Evolutionary conservation across 1,140 invertebrate genomes (phyloP).

Genomic region (Leptoteleia sp.): DNA sequence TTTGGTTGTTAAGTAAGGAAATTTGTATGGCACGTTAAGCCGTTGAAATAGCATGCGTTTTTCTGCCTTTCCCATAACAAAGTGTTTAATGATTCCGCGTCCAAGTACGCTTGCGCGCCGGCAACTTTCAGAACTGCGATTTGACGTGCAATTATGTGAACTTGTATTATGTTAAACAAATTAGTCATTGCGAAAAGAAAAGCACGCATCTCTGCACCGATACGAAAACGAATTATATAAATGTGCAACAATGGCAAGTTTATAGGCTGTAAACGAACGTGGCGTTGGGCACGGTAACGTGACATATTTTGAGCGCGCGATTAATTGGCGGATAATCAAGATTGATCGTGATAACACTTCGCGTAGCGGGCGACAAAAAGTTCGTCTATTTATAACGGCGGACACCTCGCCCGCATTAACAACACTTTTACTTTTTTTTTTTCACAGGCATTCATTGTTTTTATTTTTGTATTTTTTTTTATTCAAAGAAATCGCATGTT

Average conservation of each 20-base stretch:
- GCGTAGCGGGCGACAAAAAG: constrained; percentile 1
- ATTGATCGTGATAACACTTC: constrained; percentile 34
- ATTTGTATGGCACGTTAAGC: constrained; percentile 30
- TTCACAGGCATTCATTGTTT: constrained; percentile 12
- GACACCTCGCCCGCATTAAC: constrained; percentile 7
- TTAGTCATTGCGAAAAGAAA: constrained; percentile 6
- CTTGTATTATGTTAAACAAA: constrained; percentile 18
- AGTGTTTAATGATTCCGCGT: constrained; percentile 24
- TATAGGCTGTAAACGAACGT: constrained; percentile 44
- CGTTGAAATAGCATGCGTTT: constrained; percentile 20
- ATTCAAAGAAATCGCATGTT: constrained; percentile 6
- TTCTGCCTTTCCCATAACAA: constrained; percentile 43
- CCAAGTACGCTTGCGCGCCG: background rate
- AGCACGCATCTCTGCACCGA: constrained; percentile 6
- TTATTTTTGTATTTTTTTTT: no score
- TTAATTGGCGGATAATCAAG: constrained; percentile 46
- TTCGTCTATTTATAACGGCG: constrained; percentile 15
- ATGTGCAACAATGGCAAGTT: constrained; percentile 34
- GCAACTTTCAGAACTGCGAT: constrained; percentile 5
- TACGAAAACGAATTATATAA: constrained; percentile 54
- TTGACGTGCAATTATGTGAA: constrained; percentile 24
- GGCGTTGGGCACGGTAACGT: constrained; percentile 11
- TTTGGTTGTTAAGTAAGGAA: constrained; percentile 49
- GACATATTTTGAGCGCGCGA: constrained; percentile 39
- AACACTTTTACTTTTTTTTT: constrained; percentile 43